Evolutionary conservation across 2,888 invertebrate species (phyloP), one percentile per base, ranked within the genome.

Genomic region (Caenorhabditis sinica): DNA sequence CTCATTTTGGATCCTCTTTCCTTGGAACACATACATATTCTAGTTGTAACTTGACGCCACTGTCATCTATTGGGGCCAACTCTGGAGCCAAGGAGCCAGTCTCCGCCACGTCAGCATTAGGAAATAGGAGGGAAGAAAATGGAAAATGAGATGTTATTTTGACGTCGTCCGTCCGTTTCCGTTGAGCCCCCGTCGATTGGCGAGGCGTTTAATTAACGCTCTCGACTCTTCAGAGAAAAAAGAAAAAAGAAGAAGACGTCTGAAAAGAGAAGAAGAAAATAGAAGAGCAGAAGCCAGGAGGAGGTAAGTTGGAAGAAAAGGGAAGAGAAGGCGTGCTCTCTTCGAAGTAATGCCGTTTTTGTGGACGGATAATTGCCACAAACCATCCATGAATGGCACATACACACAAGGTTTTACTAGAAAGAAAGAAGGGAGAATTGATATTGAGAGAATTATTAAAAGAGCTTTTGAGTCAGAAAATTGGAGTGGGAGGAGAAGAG

Each of bases 321-420:
- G n/a, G n/a, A 58, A 51, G 33, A 60, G 40, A 9, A 40, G 49
- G 17, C 45, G 45, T 60, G 53, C 65, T 72, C 58, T 74, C 65
- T 45, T 65, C 71, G 82, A 82, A 74, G 71, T 82, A 63, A 75
- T 75, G 69, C 43, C 60, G 69, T 75, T 82, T 75, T 76, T 75
- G 71, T 71, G 65, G 30, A 23, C 45, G 69, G 61, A 71, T 77
- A 77, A 77, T 77, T 77, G 77, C 77, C 71, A 82, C 61, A 69
- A 69, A 82, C 74, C 66, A 74, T 68, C 75, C 75, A 69, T 61
- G 68, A 71, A 74, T 74, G 53, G 60, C 66, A 36, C 40, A 45
- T 72, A 45, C 53, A 45, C 76, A 45, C 53, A 28, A 36, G 65
- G 63, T 77, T 72, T 43, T 25, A 56, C 25, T 6, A 28, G 33